Base-by-base conservation (phyloP, 2,888 invertebrate species). In the Phymatocera aterrima region DNA sequence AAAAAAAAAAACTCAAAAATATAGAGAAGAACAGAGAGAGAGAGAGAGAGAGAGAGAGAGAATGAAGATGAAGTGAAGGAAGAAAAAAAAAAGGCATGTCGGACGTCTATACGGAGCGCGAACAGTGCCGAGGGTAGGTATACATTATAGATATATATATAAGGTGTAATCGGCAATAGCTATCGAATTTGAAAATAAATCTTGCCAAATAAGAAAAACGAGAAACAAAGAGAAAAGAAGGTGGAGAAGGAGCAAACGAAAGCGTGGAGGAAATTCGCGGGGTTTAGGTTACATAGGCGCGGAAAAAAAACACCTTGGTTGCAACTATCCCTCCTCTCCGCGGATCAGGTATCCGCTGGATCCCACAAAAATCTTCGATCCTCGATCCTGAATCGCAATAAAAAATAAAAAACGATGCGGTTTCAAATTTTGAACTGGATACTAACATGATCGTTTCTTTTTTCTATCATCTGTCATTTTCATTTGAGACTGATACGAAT, bases 111-210 rank as follows among this genome's bases (percentile, higher is more conserved):
- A 31, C 28, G 48, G 21, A 28, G 48, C 4, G 31, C n/a, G 18
- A 18, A 10, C 4, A 70, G 68, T 68, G 68, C 68, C 68, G 15
- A 31, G 31, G n/a, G n/a, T n/a, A n/a, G n/a, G n/a, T n/a, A n/a
- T n/a, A n/a, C n/a, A n/a, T n/a, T n/a, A n/a, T n/a, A n/a, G n/a
- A n/a, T n/a, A n/a, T n/a, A n/a, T n/a, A n/a, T n/a, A n/a, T n/a
- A n/a, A n/a, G n/a, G n/a, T 84, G 86, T 88, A 88, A 88, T 88
- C 88, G 88, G 87, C 87, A 87, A 88, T 85, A 87, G 86, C 87
- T 88, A 89, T 89, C 89, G 88, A 89, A 89, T 89, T 89, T 88
- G 84, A 83, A 85, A 83, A 88, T 89, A 89, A 88, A 89, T 89
- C 88, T 87, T 83, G 78, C 48, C 72, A 43, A 77, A 54, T 4